Base-by-base conservation (phyloP, 2,888 invertebrate species). In the Spilosoma lubricipeda region DNA sequence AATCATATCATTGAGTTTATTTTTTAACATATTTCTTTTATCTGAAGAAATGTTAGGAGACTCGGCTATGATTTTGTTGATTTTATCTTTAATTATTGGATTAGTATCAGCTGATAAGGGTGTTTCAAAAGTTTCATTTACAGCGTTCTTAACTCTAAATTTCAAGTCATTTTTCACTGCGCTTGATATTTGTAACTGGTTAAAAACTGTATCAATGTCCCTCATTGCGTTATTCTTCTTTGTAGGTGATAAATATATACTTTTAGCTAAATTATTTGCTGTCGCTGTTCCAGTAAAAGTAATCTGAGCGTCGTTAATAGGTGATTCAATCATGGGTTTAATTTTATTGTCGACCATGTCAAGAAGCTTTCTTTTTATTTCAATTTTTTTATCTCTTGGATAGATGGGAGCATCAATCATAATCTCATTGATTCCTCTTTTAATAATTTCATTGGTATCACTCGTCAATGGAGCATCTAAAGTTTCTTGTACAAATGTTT, bases 321-420 rank as follows among this genome's bases (percentile, higher is more conserved):
- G 7, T 45, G 48, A 45, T 33, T 56, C 56, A 39, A 56, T 39
- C 4, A 70, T 59, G 9, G 69, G 39, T 39, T 70, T 56, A 20
- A 39, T 70, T 59, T 59, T 48, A 20, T 20, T 56, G 39, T 71
- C 65, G 27, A 66, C 71, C 33, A 63, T 70, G 13, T 64, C 64
- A 2, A 48, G 23, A 8, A 56, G 27, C 39, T 70, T 56, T 8
- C 15, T 70, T 30, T 59, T 70, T 39, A 70, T 70, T 59, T 39
- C 69, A 18, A 1, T 70, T 39, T 70, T 70, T 70, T 59, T 56
- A 56, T 59, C 56, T 27, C 4, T 70, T 36, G 69, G 8, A 36
- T 56, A 11, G 39, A 59, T 59, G 23, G 56, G 56, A 27, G 11
- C 27, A 70, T 70, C 56, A 36, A n/a, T 36, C 36, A 70, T 20